A percentile compares a stretch with the other conserved stretches of the same genome.
Conservation (phyloP, 2,113 vertebrate species). For the Cyprinodon brontotheroides region DNA sequence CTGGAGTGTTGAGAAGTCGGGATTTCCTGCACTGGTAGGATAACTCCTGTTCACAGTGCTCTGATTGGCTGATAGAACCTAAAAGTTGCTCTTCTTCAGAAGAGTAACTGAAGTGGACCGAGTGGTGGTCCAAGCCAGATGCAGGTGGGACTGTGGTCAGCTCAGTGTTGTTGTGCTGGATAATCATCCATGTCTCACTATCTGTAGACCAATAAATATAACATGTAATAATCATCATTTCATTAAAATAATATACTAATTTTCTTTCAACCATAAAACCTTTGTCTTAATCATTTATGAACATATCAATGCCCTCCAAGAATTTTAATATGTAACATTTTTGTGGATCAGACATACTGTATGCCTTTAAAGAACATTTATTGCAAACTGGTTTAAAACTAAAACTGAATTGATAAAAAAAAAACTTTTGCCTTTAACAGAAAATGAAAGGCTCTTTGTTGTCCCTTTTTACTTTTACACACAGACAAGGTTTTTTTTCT, state of each 20-base stretch:
- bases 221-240: neutral
- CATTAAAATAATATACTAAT: neutral
- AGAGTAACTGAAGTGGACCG: constrained; percentile 84
- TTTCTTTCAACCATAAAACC: neutral
- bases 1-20: constrained; percentile 85
- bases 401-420: too few species aligned
- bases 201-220: constrained; percentile 32
- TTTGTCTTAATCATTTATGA: neutral
- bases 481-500: neutral
- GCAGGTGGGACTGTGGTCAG: constrained; percentile 83
- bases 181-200: constrained; percentile 86
- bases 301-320: neutral
- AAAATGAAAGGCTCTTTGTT: too few species aligned
- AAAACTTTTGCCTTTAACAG: neutral
- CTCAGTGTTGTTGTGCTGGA: constrained; percentile 91
- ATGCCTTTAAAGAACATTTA: too few species aligned
- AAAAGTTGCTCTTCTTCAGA: constrained; percentile 85
- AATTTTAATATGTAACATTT: too few species aligned
- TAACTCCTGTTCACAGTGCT: constrained; percentile 90
- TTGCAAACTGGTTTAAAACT: too few species aligned
- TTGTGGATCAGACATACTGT: too few species aligned
- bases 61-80: constrained; percentile 84
- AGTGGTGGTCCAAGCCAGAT: constrained; percentile 71
- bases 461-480: neutral
- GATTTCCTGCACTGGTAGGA: constrained; percentile 93